Conservation (phyloP, 2,113 vertebrate species). For the Entosphenus tridentatus region DNA sequence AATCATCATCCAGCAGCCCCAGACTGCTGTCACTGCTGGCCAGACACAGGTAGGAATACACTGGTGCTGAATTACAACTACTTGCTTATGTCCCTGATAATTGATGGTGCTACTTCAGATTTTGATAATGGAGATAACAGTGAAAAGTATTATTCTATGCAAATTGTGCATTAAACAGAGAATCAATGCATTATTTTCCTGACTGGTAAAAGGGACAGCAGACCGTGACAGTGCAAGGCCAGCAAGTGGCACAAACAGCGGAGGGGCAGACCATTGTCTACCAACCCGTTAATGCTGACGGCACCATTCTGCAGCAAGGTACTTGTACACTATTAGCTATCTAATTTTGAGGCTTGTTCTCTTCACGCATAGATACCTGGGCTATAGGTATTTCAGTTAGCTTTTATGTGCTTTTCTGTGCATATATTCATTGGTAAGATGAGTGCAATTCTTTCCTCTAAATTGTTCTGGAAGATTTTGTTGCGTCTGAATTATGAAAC, state of each 20-base stretch:
- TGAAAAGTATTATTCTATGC: neutral
- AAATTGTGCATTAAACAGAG: too few relatives aligned
- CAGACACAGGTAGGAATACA: constrained; percentile 58
- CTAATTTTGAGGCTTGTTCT: too few relatives aligned
- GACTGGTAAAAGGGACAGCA: constrained; percentile 38
- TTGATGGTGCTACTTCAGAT: neutral
- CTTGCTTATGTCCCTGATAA: too few relatives aligned
- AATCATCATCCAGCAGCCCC: constrained; percentile 98
- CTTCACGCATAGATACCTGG: too few relatives aligned
- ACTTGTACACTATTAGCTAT: constrained; percentile 8
- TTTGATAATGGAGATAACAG: neutral
- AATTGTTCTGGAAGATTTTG: too few relatives aligned
- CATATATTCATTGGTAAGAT: too few relatives aligned
- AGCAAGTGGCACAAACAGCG: constrained; percentile 85
- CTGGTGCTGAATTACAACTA: too few relatives aligned
- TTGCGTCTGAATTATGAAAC: too few relatives aligned
- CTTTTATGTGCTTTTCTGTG: too few relatives aligned
- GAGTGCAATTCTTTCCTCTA: too few relatives aligned
- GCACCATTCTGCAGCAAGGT: constrained; percentile 93
- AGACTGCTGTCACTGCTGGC: constrained; percentile 75
- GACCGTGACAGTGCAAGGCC: constrained; percentile 85
- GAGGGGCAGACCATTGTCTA: constrained; percentile 97
- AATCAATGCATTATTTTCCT: too few relatives aligned
- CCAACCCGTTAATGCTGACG: constrained; percentile 89
- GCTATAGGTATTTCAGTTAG: too few relatives aligned